Base-by-base conservation (phyloP, 2,113 vertebrate genomes). In the Steatornis caripensis region DNA sequence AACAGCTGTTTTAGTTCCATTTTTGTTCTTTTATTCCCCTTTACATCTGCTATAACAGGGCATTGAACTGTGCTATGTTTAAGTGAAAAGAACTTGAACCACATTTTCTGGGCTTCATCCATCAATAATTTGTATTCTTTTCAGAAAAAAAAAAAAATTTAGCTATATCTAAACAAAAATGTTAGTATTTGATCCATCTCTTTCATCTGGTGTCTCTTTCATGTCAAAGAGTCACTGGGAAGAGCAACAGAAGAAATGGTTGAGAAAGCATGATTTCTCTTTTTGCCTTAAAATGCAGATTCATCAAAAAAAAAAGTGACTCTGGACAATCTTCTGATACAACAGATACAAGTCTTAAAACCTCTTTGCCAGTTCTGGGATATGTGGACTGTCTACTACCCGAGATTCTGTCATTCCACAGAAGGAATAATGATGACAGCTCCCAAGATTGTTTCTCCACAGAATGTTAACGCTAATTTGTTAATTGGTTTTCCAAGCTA, bases 401-500 rank as follows among this genome's bases (percentile, higher is more conserved):
- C 10, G 0, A 87, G 19, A 37, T 84, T 87, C 72, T 76, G 20
- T 68, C 36, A 64, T 84, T 89, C 61, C 81, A 76, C 84, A 95
- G 75, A 82, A 84, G 65, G 89, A 96, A 64, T 87, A 95, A 95
- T 68, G 74, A 95, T 84, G 77, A 79, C 65, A 75, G 48, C 82
- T 96, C 94, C 77, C 93, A 87, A 93, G 84, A 76, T 37, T 76
- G 69, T 79, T 94, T 91, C 87, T 87, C 79, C 74, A 91, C 45
- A 91, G 78, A 82, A 85, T 0, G 17, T 72, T 95, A 76, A 70
- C 64, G 51, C 9, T 78, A 91, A 94, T 94, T 96, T 83, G 69
- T 95, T 97, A 96, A 94, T 96, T 93, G 41, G 94, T 95, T 95
- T 94, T 78, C 94, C 94, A 89, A 91, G 69, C 89, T 89, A 81